Evolutionary conservation across 2,888 invertebrate species (phyloP).

Genomic region (Seira musarum): DNA sequence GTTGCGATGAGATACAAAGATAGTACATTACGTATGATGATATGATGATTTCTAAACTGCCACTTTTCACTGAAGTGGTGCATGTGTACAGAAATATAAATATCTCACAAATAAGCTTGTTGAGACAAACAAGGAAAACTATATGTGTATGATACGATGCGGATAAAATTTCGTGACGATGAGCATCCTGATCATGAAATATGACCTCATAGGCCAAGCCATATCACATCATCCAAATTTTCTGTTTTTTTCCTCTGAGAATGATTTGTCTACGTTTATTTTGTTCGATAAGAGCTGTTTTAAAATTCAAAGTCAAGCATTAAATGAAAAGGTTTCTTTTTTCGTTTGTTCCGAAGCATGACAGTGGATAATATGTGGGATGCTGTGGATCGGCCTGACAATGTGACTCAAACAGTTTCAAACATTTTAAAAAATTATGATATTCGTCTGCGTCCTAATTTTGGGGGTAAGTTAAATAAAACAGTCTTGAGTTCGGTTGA

Average conservation of each 20-base stretch:
- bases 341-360: conserved; percentile 56
- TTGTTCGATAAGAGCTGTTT: no score
- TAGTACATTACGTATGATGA: not conserved
- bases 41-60: not conserved
- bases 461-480: conserved; percentile 90
- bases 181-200: no score
- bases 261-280: no score
- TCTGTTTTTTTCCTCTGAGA: no score
- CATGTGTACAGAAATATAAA: not conserved
- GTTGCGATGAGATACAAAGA: not conserved
- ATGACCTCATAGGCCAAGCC: no score
- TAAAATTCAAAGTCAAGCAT: no score
- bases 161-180: no score
- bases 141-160: no score
- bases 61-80: not conserved
- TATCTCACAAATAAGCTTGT: not conserved
- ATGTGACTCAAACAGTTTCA: conserved; percentile 93
- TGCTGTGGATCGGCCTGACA: conserved; percentile 81
- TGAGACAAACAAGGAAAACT: not conserved
- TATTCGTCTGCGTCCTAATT: conserved; percentile 92
- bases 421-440: conserved; percentile 92
- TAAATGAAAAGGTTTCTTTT: no score
- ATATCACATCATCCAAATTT: no score
- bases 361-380: conserved; percentile 65
- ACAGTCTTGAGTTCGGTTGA: not conserved